These are phyloP conservation scores for Emydocephalus ijimae DNA, from an alignment of 2,113 vertebrate genomes.

Conservation along the genomic window DNA sequence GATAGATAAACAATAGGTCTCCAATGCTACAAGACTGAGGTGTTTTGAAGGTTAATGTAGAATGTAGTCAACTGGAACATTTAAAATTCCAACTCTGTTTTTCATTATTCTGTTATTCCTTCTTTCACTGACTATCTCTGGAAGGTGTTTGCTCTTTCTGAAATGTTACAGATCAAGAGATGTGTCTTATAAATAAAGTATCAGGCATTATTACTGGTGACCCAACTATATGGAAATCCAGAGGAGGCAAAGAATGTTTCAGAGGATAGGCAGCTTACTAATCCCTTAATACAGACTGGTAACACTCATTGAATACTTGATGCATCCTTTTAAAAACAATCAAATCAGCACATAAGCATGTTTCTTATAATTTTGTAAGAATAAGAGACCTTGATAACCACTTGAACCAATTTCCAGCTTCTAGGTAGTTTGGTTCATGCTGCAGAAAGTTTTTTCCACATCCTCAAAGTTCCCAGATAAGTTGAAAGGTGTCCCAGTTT, in stretches of 20 bases:
- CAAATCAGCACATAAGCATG: conserved; percentile 29
- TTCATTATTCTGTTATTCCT: conserved; percentile 25
- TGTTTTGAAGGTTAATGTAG: not conserved
- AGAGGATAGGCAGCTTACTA: not conserved
- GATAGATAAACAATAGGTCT: not conserved
- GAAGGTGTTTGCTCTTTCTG: conserved; percentile 15
- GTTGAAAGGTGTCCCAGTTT: not conserved
- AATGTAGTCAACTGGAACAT: conserved; percentile 22
- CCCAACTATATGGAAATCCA: conserved; percentile 12
- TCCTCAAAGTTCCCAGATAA: not conserved
- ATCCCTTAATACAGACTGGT: conserved; percentile 16
- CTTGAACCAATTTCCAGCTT: not conserved
- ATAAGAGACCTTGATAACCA: not conserved
- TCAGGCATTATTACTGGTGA: conserved; percentile 39
- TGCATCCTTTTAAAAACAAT: accelerated
- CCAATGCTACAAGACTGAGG: not conserved
- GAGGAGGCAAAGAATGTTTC: conserved; percentile 28
- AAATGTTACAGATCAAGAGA: conserved; percentile 37
- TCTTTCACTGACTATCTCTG: not conserved
- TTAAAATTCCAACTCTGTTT: conserved; percentile 18
- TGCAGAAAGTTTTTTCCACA: not conserved
- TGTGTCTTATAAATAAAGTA: conserved; percentile 23
- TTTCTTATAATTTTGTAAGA: conserved; percentile 18
- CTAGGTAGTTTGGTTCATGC: not conserved
- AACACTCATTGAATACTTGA: conserved; percentile 10